Evolutionary conservation across 2,888 invertebrate genomes (phyloP), one percentile per base, ranked within the genome.

Genomic region (Parnassius apollo): DNA sequence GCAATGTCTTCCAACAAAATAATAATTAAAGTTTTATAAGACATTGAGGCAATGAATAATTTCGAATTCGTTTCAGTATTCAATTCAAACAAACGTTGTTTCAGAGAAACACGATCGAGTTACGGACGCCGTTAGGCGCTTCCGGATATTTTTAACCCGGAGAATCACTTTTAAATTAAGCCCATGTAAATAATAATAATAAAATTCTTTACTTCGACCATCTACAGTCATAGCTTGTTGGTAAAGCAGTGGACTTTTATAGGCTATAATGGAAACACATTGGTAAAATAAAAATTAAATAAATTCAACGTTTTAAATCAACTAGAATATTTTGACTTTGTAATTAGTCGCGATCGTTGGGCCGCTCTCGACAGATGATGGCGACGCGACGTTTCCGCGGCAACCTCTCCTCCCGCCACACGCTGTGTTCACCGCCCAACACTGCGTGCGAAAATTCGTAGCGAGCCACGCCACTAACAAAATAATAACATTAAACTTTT

Each of bases 391-490:
- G 69, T 12, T 45, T 57, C 0, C 85, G 78, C 60, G 74, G 67
- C 63, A 86, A 57, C 0, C 12, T n/a, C 42, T 0, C 42, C 0
- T 82, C 85, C 65, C 83, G 76, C 82, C 82, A 88, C 66, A 0
- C 10, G 70, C 85, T 83, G 94, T 95, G 87, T 86, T 53, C 81
- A 42, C 75, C 83, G 62, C 83, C 81, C 65, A 98, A 91, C 72
- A 99, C 95, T 86, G 97, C 98, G 90, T 99, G 99, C 2, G 96
- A 96, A 85, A 96, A 99, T 69, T 96, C 93, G 82, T 97, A 98
- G 55, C 99, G 94, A 0, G 97, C 96, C 56, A 91, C 85, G 62
- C 95, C 95, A 69, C 96, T 96, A 77, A 50, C 0, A 13, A 54
- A 54, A 42, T n/a, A 22, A 42, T n/a, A 13, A 53, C 79, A 72